Conservation (phyloP, 2,888 invertebrate species). For the Elegia similella region DNA sequence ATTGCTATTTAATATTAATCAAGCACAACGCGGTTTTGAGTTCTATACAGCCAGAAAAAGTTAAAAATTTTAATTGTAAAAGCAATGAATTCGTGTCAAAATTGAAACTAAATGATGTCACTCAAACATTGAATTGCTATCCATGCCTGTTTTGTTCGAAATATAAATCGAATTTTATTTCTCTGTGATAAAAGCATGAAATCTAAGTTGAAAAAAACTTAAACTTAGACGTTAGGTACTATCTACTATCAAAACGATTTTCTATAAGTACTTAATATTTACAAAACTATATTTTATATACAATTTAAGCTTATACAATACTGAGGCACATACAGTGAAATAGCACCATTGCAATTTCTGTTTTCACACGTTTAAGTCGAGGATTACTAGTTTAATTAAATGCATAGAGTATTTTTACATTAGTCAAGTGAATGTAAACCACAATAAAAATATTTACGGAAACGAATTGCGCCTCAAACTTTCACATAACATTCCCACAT, state of each 20-base stretch:
- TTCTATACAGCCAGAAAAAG: too few relatives aligned
- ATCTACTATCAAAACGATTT: not conserved
- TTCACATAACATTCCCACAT: too few relatives aligned
- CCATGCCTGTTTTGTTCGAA: too few relatives aligned
- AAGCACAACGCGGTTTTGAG: too few relatives aligned
- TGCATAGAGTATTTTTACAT: slow-evolving; percentile 8
- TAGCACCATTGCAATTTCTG: slow-evolving; percentile 60
- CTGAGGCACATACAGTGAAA: slow-evolving; percentile 75
- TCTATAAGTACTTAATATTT: slow-evolving; percentile 13
- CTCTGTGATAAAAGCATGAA: not conserved
- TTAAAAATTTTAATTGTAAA: too few relatives aligned
- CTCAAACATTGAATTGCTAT: too few relatives aligned
- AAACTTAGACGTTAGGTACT: not conserved
- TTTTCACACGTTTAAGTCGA: slow-evolving; percentile 33
- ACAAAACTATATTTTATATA: slow-evolving; percentile 31
- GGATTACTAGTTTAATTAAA: not conserved
- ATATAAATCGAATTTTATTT: too few relatives aligned
- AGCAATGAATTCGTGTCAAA: too few relatives aligned
- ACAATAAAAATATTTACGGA: too few relatives aligned
- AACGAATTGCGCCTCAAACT: too few relatives aligned
- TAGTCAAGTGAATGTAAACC: not conserved
- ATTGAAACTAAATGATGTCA: too few relatives aligned
- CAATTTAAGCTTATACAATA: slow-evolving; percentile 42
- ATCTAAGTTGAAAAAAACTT: not conserved
- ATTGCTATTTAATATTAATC: too few relatives aligned